These are phyloP conservation scores for Florisuga fusca DNA, from an alignment of 2,797 vertebrate genomes.

Conservation along the genomic window DNA sequence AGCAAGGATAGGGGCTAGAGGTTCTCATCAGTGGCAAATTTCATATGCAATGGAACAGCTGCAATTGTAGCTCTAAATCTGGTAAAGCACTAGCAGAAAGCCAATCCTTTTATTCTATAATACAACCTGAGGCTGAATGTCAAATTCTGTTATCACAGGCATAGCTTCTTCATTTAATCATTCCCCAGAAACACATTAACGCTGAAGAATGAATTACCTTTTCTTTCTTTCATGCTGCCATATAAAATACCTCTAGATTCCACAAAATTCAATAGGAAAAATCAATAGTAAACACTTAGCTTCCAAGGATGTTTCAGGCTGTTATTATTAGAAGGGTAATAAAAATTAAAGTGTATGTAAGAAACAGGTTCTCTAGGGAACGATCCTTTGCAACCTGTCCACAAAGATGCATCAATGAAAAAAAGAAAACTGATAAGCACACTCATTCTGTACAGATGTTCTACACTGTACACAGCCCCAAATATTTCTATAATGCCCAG, in stretches of 20 bases:
- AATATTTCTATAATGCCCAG: not conserved
- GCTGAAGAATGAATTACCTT: not conserved
- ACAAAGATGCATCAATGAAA: not conserved
- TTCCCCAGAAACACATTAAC: not conserved
- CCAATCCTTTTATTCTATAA: not conserved
- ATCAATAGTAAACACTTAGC: not conserved
- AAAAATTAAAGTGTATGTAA: not conserved
- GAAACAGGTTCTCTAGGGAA: not conserved
- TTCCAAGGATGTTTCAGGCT: not conserved
- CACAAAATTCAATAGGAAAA: conserved; percentile 8
- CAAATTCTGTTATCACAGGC: not conserved
- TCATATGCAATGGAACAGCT: not conserved
- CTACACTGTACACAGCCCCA: not conserved
- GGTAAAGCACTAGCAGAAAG: not conserved
- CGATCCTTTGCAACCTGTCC: not conserved
- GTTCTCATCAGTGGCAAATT: not conserved
- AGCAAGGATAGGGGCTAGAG: not conserved
- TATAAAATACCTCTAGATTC: not conserved
- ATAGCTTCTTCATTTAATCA: not conserved
- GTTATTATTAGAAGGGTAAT: not conserved
- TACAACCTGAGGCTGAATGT: not conserved
- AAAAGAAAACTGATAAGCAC: rapidly evolving
- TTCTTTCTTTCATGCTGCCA: not conserved
- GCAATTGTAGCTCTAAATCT: not conserved
- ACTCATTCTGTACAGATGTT: not conserved